Percentiles rank a stretch among this genome's conserved stretches.
phyloP scores from a whole-genome alignment of 2,113 vertebrate species.

The Monopterus albus region DNA sequence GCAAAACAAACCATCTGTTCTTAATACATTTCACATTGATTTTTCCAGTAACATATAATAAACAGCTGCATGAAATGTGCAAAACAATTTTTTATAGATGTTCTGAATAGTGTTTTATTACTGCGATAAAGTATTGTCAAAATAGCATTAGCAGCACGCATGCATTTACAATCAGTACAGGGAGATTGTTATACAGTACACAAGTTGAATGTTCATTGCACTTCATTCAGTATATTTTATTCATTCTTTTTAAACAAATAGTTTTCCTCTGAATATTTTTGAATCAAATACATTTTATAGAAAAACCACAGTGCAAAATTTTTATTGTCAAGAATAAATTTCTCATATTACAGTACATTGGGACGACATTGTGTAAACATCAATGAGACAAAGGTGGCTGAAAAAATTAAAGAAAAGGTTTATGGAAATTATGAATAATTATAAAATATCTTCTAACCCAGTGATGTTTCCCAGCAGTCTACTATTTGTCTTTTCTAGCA shows the following conservation, averaged over 20 bases:
- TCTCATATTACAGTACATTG: too few relatives aligned
- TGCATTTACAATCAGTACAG: conserved; percentile 25
- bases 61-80: conserved; percentile 39
- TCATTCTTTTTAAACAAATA: neutral
- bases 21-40: conserved; percentile 55
- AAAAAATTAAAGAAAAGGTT: neutral
- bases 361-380: neutral
- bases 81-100: conserved; percentile 39
- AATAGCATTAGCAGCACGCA: conserved; percentile 26
- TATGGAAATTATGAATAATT: too few relatives aligned
- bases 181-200: conserved; percentile 12
- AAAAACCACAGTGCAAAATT: neutral
- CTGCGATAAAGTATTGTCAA: conserved; percentile 23
- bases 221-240: conserved; percentile 5
- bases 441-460: neutral
- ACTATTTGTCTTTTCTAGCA: neutral
- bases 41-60: conserved; percentile 42
- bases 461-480: neutral
- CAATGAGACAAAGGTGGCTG: too few relatives aligned
- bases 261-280: neutral
- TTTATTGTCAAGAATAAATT: neutral
- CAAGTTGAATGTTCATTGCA: conserved; percentile 3
- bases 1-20: conserved; percentile 54
- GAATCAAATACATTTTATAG: neutral
- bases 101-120: conserved; percentile 47